Conservation (phyloP, 2,113 vertebrate species). For the Aleadryas rufinucha region DNA sequence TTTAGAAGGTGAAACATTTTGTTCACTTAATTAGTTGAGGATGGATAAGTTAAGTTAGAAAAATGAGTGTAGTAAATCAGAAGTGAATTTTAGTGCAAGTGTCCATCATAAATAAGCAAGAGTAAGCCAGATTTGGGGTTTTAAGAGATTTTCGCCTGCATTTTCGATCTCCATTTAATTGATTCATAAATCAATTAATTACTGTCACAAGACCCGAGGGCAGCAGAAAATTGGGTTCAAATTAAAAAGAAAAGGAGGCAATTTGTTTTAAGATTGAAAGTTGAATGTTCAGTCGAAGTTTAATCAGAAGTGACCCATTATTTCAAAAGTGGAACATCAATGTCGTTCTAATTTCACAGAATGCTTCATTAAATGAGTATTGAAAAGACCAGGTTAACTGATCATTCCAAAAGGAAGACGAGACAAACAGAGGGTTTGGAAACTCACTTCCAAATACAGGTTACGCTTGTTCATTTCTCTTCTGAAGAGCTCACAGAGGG, state of each 20-base stretch:
- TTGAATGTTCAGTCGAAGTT: conserved; percentile 68
- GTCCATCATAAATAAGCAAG: conserved; percentile 40
- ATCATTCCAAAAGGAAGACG: conserved; percentile 7
- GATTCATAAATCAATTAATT: conserved; percentile 75
- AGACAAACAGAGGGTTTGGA: not conserved
- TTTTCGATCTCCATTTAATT: conserved; percentile 42
- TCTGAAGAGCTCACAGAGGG: not conserved
- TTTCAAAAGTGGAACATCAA: conserved; percentile 66
- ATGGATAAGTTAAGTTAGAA: conserved; percentile 11
- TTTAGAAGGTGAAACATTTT: conserved; percentile 21
- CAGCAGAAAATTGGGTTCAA: conserved; percentile 63
- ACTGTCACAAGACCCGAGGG: conserved; percentile 43
- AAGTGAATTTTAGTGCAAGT: conserved; percentile 19
- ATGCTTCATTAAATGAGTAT: conserved; percentile 49
- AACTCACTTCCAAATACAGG: not conserved
- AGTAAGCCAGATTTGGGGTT: not conserved
- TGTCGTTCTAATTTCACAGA: conserved; percentile 65
- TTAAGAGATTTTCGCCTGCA: not conserved
- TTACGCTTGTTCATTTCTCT: not conserved
- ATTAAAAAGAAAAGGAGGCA: conserved; percentile 66
- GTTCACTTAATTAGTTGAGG: conserved; percentile 23
- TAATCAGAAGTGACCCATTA: conserved; percentile 73
- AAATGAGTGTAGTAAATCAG: conserved; percentile 4
- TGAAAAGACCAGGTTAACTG: conserved; percentile 17
- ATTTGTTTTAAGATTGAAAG: conserved; percentile 72